Evolutionary conservation across 2,797 vertebrate genomes (phyloP).

Genomic region (Pipistrellus kuhlii): DNA sequence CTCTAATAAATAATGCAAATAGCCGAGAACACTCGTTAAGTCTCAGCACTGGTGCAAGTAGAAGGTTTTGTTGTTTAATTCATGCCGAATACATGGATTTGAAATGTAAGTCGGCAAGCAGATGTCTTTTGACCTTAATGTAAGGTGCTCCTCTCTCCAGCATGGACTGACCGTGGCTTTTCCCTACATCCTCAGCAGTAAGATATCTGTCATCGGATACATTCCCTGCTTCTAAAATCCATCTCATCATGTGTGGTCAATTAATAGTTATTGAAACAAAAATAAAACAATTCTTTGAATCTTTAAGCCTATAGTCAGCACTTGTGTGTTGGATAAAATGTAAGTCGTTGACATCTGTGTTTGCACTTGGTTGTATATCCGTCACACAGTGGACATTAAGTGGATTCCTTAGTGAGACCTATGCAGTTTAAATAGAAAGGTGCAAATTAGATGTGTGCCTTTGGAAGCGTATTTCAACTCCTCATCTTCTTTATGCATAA

Average conservation of each 20-base stretch:
- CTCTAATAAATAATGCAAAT: not conserved
- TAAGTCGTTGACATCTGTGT: not conserved
- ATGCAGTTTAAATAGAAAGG: not conserved
- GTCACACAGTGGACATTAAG: not conserved
- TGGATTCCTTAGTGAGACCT: not conserved
- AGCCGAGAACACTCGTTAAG: not conserved
- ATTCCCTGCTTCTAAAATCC: not conserved
- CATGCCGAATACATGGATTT: not conserved
- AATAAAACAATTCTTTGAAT: not conserved
- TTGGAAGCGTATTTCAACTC: not conserved
- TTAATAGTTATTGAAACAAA: not conserved
- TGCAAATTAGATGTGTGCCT: not conserved
- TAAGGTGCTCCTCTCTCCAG: not conserved
- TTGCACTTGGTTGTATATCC: not conserved
- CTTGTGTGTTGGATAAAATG: not conserved
- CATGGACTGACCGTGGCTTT: fast-evolving
- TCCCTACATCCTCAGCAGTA: fast-evolving
- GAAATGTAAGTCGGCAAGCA: not conserved
- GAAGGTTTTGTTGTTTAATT: not conserved
- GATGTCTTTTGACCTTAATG: not conserved
- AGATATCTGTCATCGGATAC: not conserved
- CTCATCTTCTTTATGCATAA: not conserved
- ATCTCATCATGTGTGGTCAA: not conserved
- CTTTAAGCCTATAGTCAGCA: not conserved
- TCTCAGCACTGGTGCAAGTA: not conserved